Percentiles rank a stretch among this genome's conserved stretches.
phyloP scores from a whole-genome alignment of 1,140 invertebrate genomes.

The Carposina sasakii region DNA sequence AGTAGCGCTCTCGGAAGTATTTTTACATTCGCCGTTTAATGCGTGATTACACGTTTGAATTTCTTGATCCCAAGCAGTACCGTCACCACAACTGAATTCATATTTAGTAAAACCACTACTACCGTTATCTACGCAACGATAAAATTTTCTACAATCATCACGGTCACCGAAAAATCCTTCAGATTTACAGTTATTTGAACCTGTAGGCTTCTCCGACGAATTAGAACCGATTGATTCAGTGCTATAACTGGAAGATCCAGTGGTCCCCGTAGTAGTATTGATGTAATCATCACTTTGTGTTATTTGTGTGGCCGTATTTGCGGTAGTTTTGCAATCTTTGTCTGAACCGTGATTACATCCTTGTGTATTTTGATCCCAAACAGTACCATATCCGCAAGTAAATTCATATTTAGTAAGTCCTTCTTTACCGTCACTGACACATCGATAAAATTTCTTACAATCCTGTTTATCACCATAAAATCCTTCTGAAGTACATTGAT shows the following conservation, averaged over 20 bases:
- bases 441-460: conserved; percentile 78
- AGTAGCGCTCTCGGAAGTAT: neutral
- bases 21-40: neutral
- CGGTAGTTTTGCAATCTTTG: neutral
- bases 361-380: conserved; percentile 73
- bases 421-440: conserved; percentile 74
- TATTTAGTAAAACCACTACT: conserved; percentile 73
- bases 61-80: conserved; percentile 76
- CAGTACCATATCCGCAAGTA: conserved; percentile 76
- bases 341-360: conserved; percentile 55
- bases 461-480: conserved; percentile 72
- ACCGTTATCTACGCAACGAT: conserved; percentile 76
- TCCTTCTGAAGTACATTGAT: conserved; percentile 52
- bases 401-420: conserved; percentile 75
- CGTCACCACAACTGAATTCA: conserved; percentile 76
- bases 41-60: conserved; percentile 65
- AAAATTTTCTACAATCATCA: conserved; percentile 76
- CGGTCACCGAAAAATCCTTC: conserved; percentile 72
- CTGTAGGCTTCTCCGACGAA: neutral
- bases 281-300: neutral
- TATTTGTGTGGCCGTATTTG: neutral
- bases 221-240: neutral
- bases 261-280: conserved; percentile 3
- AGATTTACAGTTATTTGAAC: conserved; percentile 29
- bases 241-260: no score